Evolutionary conservation across 2,113 vertebrate genomes (phyloP).

Genomic region (Austrofundulus limnaeus): DNA sequence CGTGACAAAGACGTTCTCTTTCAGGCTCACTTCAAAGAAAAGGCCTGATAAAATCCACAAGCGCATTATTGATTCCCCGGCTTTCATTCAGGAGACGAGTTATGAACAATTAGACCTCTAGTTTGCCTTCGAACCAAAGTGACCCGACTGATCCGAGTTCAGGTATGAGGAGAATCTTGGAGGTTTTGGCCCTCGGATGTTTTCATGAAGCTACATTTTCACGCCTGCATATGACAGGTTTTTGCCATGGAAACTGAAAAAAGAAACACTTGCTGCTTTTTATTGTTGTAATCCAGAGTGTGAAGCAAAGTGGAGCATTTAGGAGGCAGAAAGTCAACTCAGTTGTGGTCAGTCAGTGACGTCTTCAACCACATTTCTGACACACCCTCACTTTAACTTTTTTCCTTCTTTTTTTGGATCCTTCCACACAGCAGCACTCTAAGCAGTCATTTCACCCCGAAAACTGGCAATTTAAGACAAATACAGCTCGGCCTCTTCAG

Average conservation of each 20-base stretch:
- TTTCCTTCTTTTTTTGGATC: slow-evolving; percentile 9
- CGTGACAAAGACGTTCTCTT: slow-evolving; percentile 36
- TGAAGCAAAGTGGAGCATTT: slow-evolving; percentile 50
- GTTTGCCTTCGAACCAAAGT: slow-evolving; percentile 7
- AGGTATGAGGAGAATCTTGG: slow-evolving; percentile 15
- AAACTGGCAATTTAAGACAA: slow-evolving; percentile 32
- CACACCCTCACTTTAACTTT: slow-evolving; percentile 62
- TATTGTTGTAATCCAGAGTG: slow-evolving; percentile 27
- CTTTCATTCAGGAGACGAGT: slow-evolving; percentile 21
- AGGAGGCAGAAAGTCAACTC: slow-evolving; percentile 45
- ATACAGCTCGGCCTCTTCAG: slow-evolving; percentile 8
- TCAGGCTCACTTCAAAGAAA: slow-evolving; percentile 45
- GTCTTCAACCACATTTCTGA: slow-evolving; percentile 67
- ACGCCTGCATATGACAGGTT: slow-evolving; percentile 2
- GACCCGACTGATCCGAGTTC: background rate
- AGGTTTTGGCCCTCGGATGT: slow-evolving; percentile 2
- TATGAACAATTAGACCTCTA: background rate
- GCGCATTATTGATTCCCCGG: slow-evolving; percentile 42
- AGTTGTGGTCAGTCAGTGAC: slow-evolving; percentile 40
- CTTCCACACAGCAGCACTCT: slow-evolving; percentile 35
- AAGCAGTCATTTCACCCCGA: slow-evolving; percentile 34
- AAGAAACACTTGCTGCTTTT: slow-evolving; percentile 13
- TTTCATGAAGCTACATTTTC: slow-evolving; percentile 6
- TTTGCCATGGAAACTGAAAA: slow-evolving; percentile 39
- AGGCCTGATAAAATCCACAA: slow-evolving; percentile 39